A percentile compares a stretch with the other conserved stretches of the same genome.
These are phyloP conservation scores for Popillia japonica DNA, from an alignment of 1,140 invertebrate species.

Conservation along the genomic window DNA sequence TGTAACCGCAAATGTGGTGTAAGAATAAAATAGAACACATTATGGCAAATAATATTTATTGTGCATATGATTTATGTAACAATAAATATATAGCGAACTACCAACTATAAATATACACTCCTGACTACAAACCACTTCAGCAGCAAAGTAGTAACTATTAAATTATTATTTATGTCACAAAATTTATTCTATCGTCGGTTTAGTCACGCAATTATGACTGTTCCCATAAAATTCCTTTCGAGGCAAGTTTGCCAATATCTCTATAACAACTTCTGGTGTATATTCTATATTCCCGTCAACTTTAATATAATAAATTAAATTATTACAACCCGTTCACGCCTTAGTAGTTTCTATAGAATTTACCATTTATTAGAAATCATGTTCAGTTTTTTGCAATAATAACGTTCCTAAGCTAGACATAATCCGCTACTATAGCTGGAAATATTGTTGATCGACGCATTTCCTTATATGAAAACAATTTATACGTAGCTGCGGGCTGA, in stretches of 20 bases:
- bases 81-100: too few species aligned
- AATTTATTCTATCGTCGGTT: neutral
- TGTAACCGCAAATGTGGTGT: too few species aligned
- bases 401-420: neutral
- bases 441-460: neutral
- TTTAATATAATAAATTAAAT: slow-evolving; percentile 30
- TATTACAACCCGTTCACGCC: slow-evolving; percentile 23
- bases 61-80: too few species aligned
- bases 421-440: neutral
- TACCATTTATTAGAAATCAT: neutral
- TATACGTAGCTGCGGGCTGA: neutral
- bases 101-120: too few species aligned
- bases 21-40: neutral
- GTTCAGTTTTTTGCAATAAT: neutral
- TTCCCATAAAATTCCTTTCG: neutral
- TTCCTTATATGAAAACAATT: slow-evolving; percentile 12
- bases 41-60: too few species aligned
- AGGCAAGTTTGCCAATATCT: neutral
- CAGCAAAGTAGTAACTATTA: neutral
- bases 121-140: neutral
- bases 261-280: neutral
- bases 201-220: slow-evolving; percentile 9
- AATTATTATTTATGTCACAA: slow-evolving; percentile 4
- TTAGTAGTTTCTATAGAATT: slow-evolving; percentile 21
- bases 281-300: neutral